Conservation (phyloP, 1,140 invertebrate species). For the Megathymus violae region DNA sequence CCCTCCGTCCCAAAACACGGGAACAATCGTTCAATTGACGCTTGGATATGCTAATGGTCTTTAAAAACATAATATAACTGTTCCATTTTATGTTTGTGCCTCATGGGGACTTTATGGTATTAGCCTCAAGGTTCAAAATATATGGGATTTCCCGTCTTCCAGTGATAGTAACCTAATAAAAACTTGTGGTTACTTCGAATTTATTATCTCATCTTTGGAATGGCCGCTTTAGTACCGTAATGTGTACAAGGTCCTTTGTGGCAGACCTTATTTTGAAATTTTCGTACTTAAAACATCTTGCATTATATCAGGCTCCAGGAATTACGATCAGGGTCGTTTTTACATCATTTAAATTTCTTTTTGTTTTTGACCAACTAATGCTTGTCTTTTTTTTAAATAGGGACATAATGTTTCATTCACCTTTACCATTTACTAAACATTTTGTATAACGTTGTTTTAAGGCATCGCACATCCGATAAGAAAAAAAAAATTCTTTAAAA, state of each 20-base stretch:
- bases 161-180: constrained; percentile 13
- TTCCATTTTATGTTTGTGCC: too few species aligned
- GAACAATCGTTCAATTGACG: constrained; percentile 43
- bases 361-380: too few species aligned
- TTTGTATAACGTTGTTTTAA: too few species aligned
- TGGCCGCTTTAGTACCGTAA: constrained; percentile 16
- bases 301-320: too few species aligned
- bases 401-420: too few species aligned
- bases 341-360: too few species aligned
- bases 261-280: constrained; percentile 9
- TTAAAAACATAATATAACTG: constrained; percentile 20
- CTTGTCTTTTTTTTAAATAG: too few species aligned
- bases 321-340: too few species aligned
- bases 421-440: too few species aligned
- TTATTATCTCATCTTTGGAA: constrained; percentile 38
- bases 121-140: not conserved
- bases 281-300: too few species aligned
- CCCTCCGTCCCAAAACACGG: constrained; percentile 29
- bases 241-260: constrained; percentile 29
- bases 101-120: not conserved
- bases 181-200: constrained; percentile 26
- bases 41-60: constrained; percentile 43
- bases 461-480: too few species aligned
- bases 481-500: too few species aligned
- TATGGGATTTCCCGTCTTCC: not conserved